A percentile compares a stretch with the other conserved stretches of the same genome.
Conservation (phyloP, 2,888 invertebrate species). For the Pachliopta kotzebuea region DNA sequence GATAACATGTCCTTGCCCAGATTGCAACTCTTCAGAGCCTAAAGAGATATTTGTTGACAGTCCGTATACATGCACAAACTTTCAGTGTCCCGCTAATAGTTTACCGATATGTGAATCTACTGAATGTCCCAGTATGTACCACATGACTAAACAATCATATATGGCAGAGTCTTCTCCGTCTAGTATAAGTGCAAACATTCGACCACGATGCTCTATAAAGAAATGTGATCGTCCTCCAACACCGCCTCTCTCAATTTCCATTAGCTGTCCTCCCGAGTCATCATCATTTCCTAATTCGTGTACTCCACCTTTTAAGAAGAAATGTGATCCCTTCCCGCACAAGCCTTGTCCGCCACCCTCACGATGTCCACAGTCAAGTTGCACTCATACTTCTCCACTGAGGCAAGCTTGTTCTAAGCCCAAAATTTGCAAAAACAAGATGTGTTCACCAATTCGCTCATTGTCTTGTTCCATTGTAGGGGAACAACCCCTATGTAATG, state of each 20-base stretch:
- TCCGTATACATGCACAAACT: constrained; percentile 38
- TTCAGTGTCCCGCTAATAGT: constrained; percentile 40
- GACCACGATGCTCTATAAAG: constrained; percentile 21
- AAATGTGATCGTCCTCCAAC: constrained; percentile 17
- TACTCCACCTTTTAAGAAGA: constrained; percentile 15
- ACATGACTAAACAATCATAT: constrained; percentile 19
- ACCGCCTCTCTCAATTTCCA: constrained; percentile 4
- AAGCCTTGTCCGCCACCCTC: constrained; percentile 15
- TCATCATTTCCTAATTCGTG: constrained; percentile 12
- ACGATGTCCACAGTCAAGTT: constrained; percentile 26
- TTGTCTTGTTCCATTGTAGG: constrained; percentile 33
- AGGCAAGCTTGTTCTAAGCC: constrained; percentile 3
- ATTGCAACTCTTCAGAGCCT: constrained; percentile 40
- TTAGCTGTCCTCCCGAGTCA: constrained; percentile 23
- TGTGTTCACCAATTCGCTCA: constrained; percentile 33
- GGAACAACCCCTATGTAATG: constrained; percentile 22
- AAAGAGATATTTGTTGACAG: constrained; percentile 37
- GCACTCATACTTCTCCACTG: constrained; percentile 18
- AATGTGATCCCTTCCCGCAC: constrained; percentile 6
- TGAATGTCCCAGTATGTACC: constrained; percentile 35
- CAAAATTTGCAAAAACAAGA: constrained; percentile 16
- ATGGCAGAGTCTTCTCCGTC: constrained; percentile 23
- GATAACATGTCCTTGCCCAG: constrained; percentile 54
- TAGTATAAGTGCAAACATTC: constrained; percentile 17
- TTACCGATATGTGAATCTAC: constrained; percentile 31